phyloP scores from a whole-genome alignment of 2,113 vertebrate genomes.

The Platanista minor region DNA sequence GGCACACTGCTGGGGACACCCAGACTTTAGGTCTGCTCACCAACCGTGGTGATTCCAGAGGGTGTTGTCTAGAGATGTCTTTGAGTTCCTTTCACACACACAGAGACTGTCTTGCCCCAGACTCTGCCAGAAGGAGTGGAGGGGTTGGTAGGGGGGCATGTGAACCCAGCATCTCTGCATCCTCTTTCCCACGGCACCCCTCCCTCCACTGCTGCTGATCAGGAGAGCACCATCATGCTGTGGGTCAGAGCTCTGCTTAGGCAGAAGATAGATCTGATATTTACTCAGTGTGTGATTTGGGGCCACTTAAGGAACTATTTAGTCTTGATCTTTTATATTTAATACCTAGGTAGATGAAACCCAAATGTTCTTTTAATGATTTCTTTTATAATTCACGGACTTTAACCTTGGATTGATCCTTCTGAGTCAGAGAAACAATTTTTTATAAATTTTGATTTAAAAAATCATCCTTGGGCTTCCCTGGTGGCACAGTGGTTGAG shows the following conservation, averaged over 20 bases:
- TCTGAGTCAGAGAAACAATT: neutral
- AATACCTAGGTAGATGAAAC: neutral
- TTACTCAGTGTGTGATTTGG: neutral
- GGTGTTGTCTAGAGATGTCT: neutral
- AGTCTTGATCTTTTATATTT: neutral
- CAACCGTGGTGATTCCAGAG: neutral
- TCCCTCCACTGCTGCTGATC: neutral
- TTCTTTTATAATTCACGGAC: neutral
- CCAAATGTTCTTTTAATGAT: neutral
- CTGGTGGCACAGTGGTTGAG: too few species aligned
- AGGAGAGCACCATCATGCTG: neutral
- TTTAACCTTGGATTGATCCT: neutral
- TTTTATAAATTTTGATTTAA: neutral
- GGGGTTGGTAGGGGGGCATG: neutral
- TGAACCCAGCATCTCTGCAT: neutral
- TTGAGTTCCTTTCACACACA: neutral
- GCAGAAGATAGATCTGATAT: neutral
- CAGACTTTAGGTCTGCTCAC: neutral
- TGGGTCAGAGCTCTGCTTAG: neutral
- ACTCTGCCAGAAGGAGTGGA: neutral
- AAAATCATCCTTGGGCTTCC: neutral
- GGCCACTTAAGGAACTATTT: neutral
- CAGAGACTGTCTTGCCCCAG: neutral
- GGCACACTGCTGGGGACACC: neutral
- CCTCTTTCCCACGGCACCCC: neutral